Conservation (phyloP, 1,140 invertebrate species). For the Drosophila hydei region DNA sequence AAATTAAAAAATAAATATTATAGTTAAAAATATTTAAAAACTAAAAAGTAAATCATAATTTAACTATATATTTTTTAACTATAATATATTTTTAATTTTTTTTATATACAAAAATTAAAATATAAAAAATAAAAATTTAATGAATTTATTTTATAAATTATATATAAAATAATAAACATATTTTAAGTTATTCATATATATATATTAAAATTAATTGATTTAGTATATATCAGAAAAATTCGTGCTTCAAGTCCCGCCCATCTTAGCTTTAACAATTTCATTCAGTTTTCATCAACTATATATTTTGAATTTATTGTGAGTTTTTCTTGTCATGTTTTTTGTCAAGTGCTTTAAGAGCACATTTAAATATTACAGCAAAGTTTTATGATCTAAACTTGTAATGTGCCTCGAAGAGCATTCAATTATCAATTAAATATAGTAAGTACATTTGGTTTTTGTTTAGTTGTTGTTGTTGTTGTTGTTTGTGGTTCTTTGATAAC, state of each 20-base stretch:
- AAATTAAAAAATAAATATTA: no score
- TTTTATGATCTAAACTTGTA: slow-evolving; percentile 60
- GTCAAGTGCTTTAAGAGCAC: slow-evolving; percentile 62
- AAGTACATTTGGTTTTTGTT: slow-evolving; percentile 51
- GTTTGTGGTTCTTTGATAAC: slow-evolving; percentile 47
- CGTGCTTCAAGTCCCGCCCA: neutral
- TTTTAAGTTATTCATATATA: no score
- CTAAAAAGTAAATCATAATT: no score
- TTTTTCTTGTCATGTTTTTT: slow-evolving; percentile 31
- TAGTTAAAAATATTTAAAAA: no score
- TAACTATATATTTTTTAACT: no score
- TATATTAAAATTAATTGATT: no score
- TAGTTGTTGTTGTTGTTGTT: slow-evolving; percentile 43
- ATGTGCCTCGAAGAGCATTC: slow-evolving; percentile 33
- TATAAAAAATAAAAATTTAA: no score
- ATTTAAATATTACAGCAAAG: slow-evolving; percentile 72
- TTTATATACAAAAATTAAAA: no score
- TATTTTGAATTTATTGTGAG: slow-evolving; percentile 73
- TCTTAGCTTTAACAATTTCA: neutral
- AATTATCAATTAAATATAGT: slow-evolving; percentile 33
- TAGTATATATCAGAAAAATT: no score
- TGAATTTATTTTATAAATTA: no score
- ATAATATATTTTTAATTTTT: no score
- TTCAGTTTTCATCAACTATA: slow-evolving; percentile 51
- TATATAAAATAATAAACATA: no score